Conservation (phyloP, 2,797 vertebrate species). For the Spizella passerina region DNA sequence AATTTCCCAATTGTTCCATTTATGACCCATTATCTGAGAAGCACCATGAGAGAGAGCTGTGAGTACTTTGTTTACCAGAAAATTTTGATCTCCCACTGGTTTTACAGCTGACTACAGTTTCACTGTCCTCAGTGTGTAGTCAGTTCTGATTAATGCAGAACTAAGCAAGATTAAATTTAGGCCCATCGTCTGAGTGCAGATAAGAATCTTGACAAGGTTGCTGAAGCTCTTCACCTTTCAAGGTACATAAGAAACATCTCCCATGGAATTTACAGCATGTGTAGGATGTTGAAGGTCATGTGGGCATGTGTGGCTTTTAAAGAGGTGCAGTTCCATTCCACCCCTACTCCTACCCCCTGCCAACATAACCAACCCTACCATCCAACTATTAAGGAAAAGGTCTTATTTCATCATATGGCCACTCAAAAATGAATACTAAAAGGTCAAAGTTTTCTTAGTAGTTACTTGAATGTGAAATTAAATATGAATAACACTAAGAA, state of each 20-base stretch:
- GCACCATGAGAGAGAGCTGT: background rate
- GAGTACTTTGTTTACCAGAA: background rate
- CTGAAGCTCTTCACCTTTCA: slow-evolving; percentile 15
- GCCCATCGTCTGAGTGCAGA: background rate
- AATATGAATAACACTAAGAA: background rate
- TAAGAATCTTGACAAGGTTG: slow-evolving; percentile 11
- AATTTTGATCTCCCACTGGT: background rate
- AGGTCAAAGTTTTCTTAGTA: background rate
- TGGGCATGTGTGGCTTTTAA: background rate
- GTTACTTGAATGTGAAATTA: background rate
- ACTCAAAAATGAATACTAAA: background rate
- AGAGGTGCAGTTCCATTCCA: background rate
- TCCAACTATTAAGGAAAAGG: background rate
- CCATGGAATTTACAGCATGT: background rate
- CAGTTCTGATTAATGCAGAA: slow-evolving; percentile 24
- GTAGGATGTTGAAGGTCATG: background rate
- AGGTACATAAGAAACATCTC: background rate
- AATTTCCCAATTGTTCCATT: background rate
- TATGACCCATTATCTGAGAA: background rate
- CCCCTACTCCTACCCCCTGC: too few species aligned
- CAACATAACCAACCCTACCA: background rate
- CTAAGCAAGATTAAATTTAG: slow-evolving; percentile 56
- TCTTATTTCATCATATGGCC: background rate
- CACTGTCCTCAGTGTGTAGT: background rate
- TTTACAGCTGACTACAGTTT: background rate